These are phyloP conservation scores for Palaemon carinicauda DNA, from an alignment of 1,140 invertebrate species.

Conservation along the genomic window DNA sequence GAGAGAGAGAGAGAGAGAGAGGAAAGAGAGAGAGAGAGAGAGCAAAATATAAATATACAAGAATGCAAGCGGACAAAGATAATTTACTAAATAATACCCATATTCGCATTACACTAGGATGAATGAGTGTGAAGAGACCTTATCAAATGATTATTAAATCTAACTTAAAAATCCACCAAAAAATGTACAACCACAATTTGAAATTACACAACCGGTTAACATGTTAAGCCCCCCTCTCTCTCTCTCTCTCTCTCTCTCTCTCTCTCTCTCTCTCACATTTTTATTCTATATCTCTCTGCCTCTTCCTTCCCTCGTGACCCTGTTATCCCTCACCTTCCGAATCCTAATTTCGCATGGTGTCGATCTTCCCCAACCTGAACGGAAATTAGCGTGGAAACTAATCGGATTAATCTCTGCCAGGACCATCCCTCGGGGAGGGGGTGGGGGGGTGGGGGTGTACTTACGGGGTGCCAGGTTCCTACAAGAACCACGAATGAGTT, in stretches of 20 bases:
- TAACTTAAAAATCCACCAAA: too few species aligned
- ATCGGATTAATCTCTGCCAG: constrained; percentile 22
- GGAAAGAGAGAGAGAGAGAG: background rate
- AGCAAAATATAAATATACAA: background rate
- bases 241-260: background rate
- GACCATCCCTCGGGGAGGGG: background rate
- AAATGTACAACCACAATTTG: too few species aligned
- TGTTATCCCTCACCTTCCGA: background rate
- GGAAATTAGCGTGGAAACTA: constrained; percentile 26
- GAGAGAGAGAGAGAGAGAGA: background rate
- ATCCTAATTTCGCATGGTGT: constrained; percentile 9
- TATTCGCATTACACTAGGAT: too few species aligned
- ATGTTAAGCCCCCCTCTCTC: background rate
- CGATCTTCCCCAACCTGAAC: constrained; percentile 1
- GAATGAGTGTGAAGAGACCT: background rate
- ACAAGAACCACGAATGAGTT: background rate
- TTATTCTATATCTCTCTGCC: background rate
- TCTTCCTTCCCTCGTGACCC: background rate
- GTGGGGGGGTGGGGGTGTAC: background rate
- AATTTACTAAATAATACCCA: background rate
- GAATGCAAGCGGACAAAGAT: background rate
- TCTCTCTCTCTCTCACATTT: background rate
- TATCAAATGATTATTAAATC: background rate
- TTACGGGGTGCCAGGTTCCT: background rate
- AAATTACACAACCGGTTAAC: too few species aligned